These are phyloP conservation scores for Gasterosteus aculeatus DNA, from an alignment of 2,113 vertebrate species.

Conservation along the genomic window DNA sequence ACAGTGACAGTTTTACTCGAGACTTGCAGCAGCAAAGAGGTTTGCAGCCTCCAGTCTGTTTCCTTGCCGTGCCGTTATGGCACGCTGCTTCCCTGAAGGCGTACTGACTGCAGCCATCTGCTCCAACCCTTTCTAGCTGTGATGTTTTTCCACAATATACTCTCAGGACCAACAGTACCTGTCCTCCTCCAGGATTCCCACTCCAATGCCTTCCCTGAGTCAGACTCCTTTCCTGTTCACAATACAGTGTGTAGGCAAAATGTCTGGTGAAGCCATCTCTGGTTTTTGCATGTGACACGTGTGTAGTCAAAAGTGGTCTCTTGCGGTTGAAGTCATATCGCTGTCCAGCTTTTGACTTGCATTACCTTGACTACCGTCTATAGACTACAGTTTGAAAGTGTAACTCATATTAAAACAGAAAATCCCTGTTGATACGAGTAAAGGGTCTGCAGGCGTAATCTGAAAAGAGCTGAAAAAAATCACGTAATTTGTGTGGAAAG, in stretches of 20 bases:
- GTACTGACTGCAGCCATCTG: slow-evolving; percentile 43
- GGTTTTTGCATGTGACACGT: slow-evolving; percentile 31
- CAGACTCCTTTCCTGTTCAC: slow-evolving; percentile 31
- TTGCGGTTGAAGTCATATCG: not conserved
- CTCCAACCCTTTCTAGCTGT: slow-evolving; percentile 35
- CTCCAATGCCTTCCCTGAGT: slow-evolving; percentile 31
- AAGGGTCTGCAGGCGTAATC: not conserved
- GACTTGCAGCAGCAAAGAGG: slow-evolving; percentile 5
- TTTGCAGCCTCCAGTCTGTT: slow-evolving; percentile 13
- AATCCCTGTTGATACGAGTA: not conserved
- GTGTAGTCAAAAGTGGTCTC: slow-evolving; percentile 1
- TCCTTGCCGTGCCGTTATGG: slow-evolving; percentile 10
- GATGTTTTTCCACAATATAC: slow-evolving; percentile 55
- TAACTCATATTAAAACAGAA: not conserved
- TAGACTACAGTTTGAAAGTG: not conserved
- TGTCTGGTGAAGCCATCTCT: slow-evolving; percentile 56
- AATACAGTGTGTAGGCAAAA: slow-evolving; percentile 47
- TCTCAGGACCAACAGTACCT: slow-evolving; percentile 50
- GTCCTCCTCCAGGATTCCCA: slow-evolving; percentile 73
- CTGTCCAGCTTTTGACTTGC: not conserved
- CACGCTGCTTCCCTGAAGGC: slow-evolving; percentile 24
- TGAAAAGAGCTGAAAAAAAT: not conserved
- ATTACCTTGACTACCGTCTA: not conserved
- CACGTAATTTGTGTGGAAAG: slow-evolving; percentile 12
- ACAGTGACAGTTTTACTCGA: slow-evolving; percentile 6